These are phyloP conservation scores for Holcopasites calliopsidis DNA, from an alignment of 1,140 invertebrate genomes.

Conservation along the genomic window DNA sequence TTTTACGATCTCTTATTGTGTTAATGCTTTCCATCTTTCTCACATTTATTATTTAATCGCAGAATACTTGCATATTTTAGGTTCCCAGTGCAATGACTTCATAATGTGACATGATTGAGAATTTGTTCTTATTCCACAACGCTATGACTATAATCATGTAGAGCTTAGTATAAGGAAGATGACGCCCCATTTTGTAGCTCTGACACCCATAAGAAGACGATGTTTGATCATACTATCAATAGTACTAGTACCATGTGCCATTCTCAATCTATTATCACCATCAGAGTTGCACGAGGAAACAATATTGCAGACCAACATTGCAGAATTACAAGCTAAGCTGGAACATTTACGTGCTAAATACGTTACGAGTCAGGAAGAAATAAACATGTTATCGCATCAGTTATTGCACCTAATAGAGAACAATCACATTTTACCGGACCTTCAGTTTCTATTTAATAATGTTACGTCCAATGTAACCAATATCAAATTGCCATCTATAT, in stretches of 20 bases:
- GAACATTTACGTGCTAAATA: conserved; percentile 82
- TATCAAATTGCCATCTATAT: conserved; percentile 86
- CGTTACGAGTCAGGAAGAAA: conserved; percentile 80
- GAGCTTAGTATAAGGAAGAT: conserved; percentile 56
- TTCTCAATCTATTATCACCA: conserved; percentile 70
- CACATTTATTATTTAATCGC: background rate
- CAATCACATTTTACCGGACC: conserved; percentile 72
- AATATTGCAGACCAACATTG: conserved; percentile 80
- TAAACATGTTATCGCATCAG: conserved; percentile 73
- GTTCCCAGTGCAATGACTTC: background rate
- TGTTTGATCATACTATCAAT: conserved; percentile 70
- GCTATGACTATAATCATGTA: conserved; percentile 63
- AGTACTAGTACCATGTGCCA: conserved; percentile 70
- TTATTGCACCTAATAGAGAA: conserved; percentile 72
- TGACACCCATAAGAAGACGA: conserved; percentile 67
- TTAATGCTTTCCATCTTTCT: background rate
- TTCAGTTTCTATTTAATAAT: conserved; percentile 74
- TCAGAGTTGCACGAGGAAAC: conserved; percentile 79
- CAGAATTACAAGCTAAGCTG: conserved; percentile 82
- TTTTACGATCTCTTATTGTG: background rate
- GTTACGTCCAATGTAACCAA: conserved; percentile 72
- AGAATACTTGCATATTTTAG: conserved; percentile 21
- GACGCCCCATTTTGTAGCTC: conserved; percentile 68
- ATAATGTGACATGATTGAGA: conserved; percentile 32
- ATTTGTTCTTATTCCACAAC: background rate